phyloP scores from a whole-genome alignment of 2,888 invertebrate species.

The Megaustenia siamemsis region DNA sequence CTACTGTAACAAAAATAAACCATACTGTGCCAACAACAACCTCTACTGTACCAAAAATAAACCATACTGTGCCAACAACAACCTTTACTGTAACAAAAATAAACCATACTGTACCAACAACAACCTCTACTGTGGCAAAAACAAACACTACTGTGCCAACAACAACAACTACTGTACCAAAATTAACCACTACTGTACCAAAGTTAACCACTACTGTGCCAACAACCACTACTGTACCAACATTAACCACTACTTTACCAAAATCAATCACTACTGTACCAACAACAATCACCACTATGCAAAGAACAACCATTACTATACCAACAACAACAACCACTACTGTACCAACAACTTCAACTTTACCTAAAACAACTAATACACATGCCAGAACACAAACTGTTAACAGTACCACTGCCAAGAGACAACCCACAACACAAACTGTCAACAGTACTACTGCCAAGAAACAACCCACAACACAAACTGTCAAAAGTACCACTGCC shows the following conservation, averaged over 20 bases:
- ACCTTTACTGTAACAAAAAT: no score
- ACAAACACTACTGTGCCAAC: neutral
- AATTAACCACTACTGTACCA: neutral
- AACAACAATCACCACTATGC: neutral
- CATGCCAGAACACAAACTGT: neutral
- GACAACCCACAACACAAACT: no score
- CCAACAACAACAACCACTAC: neutral
- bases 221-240: neutral
- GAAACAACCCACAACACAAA: neutral
- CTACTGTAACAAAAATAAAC: no score
- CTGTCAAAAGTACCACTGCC: no score
- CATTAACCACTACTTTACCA: neutral
- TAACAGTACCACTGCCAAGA: neutral
- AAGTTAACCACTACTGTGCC: neutral
- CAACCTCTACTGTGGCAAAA: neutral
- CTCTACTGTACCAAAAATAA: no score
- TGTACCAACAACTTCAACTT: neutral
- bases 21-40: neutral
- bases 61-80: neutral
- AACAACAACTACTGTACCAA: neutral
- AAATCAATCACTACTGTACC: neutral
- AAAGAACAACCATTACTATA: neutral
- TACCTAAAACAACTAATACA: neutral
- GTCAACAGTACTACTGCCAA: neutral
- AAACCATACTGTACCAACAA: neutral